Evolutionary conservation across 2,113 vertebrate genomes (phyloP), one percentile per base, ranked within the genome.

Genomic region (Tachysurus vachellii): DNA sequence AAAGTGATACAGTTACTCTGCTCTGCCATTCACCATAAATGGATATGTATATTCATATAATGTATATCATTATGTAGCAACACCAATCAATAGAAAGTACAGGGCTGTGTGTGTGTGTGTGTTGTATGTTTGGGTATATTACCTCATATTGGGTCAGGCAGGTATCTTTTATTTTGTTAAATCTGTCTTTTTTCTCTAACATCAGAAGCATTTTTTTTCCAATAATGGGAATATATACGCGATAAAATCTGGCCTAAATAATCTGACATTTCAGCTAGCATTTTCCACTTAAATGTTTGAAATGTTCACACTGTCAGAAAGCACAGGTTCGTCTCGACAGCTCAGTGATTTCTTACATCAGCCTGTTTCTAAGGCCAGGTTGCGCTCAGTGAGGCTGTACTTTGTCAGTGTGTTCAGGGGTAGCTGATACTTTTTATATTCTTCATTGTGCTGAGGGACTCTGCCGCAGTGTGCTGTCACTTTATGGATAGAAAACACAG

Each of bases 391-490:
- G 79, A 81, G 79, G 31, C 56, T 81, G 31, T 61, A 44, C 26
- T 44, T 81, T 81, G 79, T 61, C 56, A 26, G 17, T 61, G 79
- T 59, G 31, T 81, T 81, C 79, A 44, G 79, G 19, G 12, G 36
- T 61, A 81, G 56, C 31, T 61, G 56, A 81, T 61, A 81, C 56
- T 61, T 81, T 59, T 81, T 61, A 81, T 42, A 81, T 81, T 81
- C 61, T 1, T 42, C 56, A 11, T 9, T 36, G 17, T 57, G 54
- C 77, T 57, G 17, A 61, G 56, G 31, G 79, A 81, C 31, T 81
- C 79, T 42, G 79, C 56, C 7, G 31, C 79, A 81, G 3, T 44
- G 19, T 81, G 56, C 56, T 81, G 79, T 61, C 79, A 81, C 79
- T 42, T 80, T 42, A 42, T 56, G 56, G 79, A 61, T 61, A 44